phyloP scores from a whole-genome alignment of 2,113 vertebrate genomes.

The Ictalurus furcatus region DNA sequence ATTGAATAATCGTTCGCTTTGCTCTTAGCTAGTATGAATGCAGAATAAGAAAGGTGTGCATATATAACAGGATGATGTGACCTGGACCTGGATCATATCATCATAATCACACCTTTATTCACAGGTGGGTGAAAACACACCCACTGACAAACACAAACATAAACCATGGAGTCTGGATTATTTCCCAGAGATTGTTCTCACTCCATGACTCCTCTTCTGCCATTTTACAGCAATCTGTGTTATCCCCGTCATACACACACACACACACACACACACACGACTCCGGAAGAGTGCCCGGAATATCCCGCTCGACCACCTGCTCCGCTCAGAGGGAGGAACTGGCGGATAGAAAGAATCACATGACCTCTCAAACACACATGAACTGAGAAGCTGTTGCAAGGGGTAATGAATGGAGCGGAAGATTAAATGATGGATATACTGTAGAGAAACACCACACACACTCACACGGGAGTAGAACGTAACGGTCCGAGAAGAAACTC shows the following conservation, averaged over 20 bases:
- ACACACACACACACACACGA: constrained; percentile 17
- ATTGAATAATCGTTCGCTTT: not conserved
- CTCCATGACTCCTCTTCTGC: constrained; percentile 4
- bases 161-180: constrained; percentile 18
- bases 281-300: constrained; percentile 49
- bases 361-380: constrained; percentile 16
- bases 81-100: not conserved
- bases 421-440: not conserved
- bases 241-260: constrained; percentile 2
- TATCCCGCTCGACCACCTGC: constrained; percentile 45
- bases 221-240: constrained; percentile 17
- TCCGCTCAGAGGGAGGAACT: constrained; percentile 36
- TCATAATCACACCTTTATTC: constrained; percentile 13
- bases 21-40: not conserved
- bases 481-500: not conserved
- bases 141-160: not conserved
- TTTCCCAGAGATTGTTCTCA: constrained; percentile 28
- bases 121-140: constrained; percentile 2
- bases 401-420: not conserved
- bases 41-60: not conserved
- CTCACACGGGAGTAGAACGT: no score
- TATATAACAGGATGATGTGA: not conserved
- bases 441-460: not conserved
- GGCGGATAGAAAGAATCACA: not conserved
- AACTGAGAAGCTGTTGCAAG: not conserved